Evolutionary conservation across 2,888 invertebrate genomes (phyloP).

Genomic region (Arge pagana): DNA sequence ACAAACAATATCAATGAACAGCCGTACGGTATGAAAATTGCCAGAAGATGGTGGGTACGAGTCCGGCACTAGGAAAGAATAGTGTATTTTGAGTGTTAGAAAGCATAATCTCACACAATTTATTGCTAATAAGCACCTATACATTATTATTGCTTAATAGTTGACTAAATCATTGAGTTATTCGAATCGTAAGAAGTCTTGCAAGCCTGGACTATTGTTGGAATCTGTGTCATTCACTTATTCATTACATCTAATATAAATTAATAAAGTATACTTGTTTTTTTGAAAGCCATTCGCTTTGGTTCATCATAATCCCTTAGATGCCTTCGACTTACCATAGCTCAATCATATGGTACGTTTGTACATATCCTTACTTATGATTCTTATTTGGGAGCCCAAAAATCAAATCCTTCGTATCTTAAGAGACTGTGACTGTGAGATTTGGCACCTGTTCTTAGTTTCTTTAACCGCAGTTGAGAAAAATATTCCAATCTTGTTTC

Average conservation of each 20-base stretch:
- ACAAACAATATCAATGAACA: conserved; percentile 9
- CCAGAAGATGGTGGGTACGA: conserved; percentile 7
- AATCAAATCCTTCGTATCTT: too few relatives aligned
- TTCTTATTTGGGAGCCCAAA: too few relatives aligned
- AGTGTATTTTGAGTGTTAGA: conserved; percentile 17
- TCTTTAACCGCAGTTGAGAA: conserved; percentile 14
- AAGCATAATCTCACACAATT: conserved; percentile 19
- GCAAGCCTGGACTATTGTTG: conserved; percentile 19
- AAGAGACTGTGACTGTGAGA: too few relatives aligned
- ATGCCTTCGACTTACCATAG: too few relatives aligned
- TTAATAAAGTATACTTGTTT: conserved; percentile 18
- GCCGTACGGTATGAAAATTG: conserved; percentile 4
- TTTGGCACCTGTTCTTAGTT: too few relatives aligned
- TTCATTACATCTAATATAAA: conserved; percentile 19
- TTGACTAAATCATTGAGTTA: conserved; percentile 13
- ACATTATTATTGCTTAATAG: conserved; percentile 18
- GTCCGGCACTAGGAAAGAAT: conserved; percentile 9
- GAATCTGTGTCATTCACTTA: conserved; percentile 19
- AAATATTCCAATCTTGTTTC: conserved; percentile 36
- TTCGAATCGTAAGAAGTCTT: conserved; percentile 17
- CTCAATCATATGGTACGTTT: too few relatives aligned
- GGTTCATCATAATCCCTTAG: too few relatives aligned
- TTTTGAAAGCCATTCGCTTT: conserved; percentile 5
- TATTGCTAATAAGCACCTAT: conserved; percentile 14
- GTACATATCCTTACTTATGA: too few relatives aligned